A percentile compares a stretch with the other conserved stretches of the same genome.
Conservation (phyloP, 2,113 vertebrate species). For the Periophthalmodon schlosseri region DNA sequence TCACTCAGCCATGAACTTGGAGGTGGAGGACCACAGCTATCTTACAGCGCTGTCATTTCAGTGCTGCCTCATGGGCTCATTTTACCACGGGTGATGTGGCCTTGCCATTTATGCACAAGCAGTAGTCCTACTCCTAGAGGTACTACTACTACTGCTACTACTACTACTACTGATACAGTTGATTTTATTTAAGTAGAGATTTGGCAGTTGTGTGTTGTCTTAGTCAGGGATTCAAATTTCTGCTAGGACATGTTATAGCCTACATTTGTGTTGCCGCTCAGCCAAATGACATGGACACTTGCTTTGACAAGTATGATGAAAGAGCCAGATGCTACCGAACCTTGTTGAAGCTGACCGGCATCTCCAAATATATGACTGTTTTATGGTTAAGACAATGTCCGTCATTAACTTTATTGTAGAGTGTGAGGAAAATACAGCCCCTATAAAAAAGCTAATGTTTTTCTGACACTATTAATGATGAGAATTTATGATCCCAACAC, state of each 20-base stretch:
- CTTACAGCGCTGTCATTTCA: no score
- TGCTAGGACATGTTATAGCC: neutral
- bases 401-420: constrained; percentile 78
- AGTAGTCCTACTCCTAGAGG: no score
- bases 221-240: neutral
- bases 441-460: constrained; percentile 79
- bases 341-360: constrained; percentile 65
- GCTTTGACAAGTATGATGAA: constrained; percentile 47
- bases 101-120: no score
- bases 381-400: constrained; percentile 76
- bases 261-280: constrained; percentile 26
- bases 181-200: no score
- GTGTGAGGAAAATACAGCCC: constrained; percentile 72
- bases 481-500: constrained; percentile 71
- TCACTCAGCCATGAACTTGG: no score
- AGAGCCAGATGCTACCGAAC: constrained; percentile 54
- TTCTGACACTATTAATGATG: constrained; percentile 73
- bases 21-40: no score
- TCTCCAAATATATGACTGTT: constrained; percentile 75
- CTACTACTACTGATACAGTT: no score
- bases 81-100: no score
- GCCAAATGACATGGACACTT: constrained; percentile 32
- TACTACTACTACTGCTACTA: no score
- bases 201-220: no score
- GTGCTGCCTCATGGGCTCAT: no score